Conservation (phyloP, 2,113 vertebrate species). For the Cebidichthys violaceus region DNA sequence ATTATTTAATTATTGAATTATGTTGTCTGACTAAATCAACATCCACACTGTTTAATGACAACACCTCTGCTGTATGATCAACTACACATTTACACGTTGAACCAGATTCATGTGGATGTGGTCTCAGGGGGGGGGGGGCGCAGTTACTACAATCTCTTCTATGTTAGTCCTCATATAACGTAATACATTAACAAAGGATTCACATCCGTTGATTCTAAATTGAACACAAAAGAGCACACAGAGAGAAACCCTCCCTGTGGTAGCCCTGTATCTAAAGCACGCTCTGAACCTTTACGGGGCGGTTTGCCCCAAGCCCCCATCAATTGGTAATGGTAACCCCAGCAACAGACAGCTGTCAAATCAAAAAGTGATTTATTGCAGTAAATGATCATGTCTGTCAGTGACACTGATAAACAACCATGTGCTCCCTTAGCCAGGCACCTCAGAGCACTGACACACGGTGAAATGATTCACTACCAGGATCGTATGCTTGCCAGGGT, state of each 20-base stretch:
- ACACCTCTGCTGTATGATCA: not conserved
- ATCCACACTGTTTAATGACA: not conserved
- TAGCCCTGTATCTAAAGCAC: not conserved
- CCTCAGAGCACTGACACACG: not conserved
- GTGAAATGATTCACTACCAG: not conserved
- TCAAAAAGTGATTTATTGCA: not conserved
- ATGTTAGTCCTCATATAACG: not conserved
- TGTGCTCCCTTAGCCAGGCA: not conserved
- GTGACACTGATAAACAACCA: not conserved
- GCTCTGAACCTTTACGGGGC: not conserved
- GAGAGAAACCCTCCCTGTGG: not conserved
- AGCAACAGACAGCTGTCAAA: slow-evolving; percentile 9
- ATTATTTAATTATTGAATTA: not conserved
- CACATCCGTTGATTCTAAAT: not conserved
- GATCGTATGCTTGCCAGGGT: not conserved
- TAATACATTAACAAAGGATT: not conserved
- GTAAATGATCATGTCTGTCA: not conserved
- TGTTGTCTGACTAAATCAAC: not conserved
- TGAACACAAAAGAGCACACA: not conserved
- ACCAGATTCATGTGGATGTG: not conserved
- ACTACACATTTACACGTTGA: not conserved
- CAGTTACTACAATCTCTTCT: not conserved
- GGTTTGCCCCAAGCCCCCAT: not conserved
- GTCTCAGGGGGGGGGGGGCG: too few species aligned
- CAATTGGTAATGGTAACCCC: not conserved